Percentiles rank a stretch among this genome's conserved stretches.
phyloP scores from a whole-genome alignment of 2,797 vertebrate species.

The Hozukius guyotensis region DNA sequence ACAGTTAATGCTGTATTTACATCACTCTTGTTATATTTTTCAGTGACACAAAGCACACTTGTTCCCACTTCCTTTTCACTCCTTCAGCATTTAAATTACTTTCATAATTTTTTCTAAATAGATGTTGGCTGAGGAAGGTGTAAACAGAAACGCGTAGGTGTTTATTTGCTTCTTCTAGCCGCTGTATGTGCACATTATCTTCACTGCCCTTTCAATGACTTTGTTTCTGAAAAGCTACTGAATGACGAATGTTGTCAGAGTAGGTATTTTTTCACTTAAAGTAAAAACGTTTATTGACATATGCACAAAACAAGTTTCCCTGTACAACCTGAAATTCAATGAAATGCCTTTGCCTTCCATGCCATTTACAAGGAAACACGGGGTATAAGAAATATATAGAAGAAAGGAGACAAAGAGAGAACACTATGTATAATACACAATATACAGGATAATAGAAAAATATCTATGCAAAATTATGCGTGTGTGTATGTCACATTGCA shows the following conservation, averaged over 20 bases:
- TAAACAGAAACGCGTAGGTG: background rate
- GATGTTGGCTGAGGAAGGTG: background rate
- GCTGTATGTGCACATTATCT: background rate
- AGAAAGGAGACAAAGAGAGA: too few relatives aligned
- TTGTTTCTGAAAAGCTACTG: background rate
- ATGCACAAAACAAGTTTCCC: too few relatives aligned
- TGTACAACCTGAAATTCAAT: too few relatives aligned
- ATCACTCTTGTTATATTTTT: too few relatives aligned
- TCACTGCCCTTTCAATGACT: background rate
- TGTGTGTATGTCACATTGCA: background rate
- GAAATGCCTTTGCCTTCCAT: too few relatives aligned
- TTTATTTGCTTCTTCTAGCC: background rate
- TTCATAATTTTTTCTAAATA: background rate
- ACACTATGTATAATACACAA: too few relatives aligned
- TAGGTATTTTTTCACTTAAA: background rate
- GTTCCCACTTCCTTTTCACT: background rate
- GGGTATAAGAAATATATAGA: too few relatives aligned
- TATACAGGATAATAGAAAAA: too few relatives aligned
- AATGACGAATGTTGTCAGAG: background rate
- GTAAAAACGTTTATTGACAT: too few relatives aligned
- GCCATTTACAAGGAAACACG: too few relatives aligned
- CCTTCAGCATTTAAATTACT: background rate
- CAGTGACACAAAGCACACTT: background rate
- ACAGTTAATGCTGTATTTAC: too few relatives aligned
- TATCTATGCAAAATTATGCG: too few relatives aligned